These are phyloP conservation scores for Peromyscus maniculatus DNA, from an alignment of 2,113 vertebrate genomes.

Conservation along the genomic window DNA sequence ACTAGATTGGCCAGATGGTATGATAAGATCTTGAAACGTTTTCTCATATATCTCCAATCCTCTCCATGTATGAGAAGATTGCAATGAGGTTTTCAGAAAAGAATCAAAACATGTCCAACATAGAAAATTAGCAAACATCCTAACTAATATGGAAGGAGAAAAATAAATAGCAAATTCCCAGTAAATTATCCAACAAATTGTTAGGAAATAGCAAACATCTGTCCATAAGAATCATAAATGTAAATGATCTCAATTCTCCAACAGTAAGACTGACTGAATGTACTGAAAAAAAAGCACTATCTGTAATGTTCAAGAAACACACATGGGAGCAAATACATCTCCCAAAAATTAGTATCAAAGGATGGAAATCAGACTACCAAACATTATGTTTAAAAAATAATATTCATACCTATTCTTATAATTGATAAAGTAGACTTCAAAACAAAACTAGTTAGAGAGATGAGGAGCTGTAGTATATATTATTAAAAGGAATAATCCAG, in stretches of 20 bases:
- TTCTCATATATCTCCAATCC: not conserved
- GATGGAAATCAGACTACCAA: too few species aligned
- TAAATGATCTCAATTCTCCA: not conserved
- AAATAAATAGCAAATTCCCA: not conserved
- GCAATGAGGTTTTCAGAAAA: not conserved
- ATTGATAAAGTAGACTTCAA: too few species aligned
- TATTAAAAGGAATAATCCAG: too few species aligned
- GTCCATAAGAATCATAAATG: not conserved
- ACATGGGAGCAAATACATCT: not conserved
- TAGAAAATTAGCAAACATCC: not conserved
- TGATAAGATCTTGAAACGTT: not conserved
- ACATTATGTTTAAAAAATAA: too few species aligned
- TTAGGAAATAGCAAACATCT: not conserved
- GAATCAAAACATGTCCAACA: not conserved
- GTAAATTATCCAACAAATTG: not conserved
- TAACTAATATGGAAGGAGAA: not conserved
- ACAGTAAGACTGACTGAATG: not conserved
- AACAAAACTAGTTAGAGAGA: too few species aligned
- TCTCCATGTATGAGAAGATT: not conserved
- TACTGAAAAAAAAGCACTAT: not conserved
- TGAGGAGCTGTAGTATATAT: too few species aligned
- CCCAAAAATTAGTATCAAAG: too few species aligned
- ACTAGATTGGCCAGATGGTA: fast-evolving
- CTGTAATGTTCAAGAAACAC: not conserved
- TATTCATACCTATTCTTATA: too few species aligned